Conservation (phyloP, 2,113 vertebrate genomes). For the Platycercus adscitus region DNA sequence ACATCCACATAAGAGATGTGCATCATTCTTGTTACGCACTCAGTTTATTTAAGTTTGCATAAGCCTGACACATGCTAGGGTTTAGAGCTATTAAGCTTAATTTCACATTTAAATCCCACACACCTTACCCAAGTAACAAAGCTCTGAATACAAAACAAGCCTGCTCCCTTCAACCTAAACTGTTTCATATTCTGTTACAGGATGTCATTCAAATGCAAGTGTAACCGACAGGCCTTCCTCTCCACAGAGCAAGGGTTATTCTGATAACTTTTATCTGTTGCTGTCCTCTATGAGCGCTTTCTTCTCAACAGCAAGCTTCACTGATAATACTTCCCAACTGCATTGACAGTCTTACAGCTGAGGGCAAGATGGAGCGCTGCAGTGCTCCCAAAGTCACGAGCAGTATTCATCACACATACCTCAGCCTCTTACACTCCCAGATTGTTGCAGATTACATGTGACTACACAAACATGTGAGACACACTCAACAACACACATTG, state of each 20-base stretch:
- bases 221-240: not conserved
- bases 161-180: not conserved
- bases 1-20: rapidly evolving
- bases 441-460: rapidly evolving
- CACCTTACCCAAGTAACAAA: not conserved
- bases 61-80: not conserved
- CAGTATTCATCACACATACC: rapidly evolving
- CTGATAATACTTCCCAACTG: not conserved
- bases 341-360: not conserved
- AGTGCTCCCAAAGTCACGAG: rapidly evolving
- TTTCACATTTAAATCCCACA: not conserved
- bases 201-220: not conserved
- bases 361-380: not conserved
- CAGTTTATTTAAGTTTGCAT: not conserved
- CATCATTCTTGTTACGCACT: not conserved
- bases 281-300: not conserved
- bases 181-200: not conserved
- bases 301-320: not conserved
- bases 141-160: not conserved
- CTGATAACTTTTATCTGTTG: not conserved
- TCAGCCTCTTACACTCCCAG: not conserved
- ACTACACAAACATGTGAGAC: not conserved
- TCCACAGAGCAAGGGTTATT: not conserved
- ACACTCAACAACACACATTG: not conserved
- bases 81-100: not conserved